phyloP scores from a whole-genome alignment of 2,888 invertebrate genomes.

The Xestobium rufovillosum region DNA sequence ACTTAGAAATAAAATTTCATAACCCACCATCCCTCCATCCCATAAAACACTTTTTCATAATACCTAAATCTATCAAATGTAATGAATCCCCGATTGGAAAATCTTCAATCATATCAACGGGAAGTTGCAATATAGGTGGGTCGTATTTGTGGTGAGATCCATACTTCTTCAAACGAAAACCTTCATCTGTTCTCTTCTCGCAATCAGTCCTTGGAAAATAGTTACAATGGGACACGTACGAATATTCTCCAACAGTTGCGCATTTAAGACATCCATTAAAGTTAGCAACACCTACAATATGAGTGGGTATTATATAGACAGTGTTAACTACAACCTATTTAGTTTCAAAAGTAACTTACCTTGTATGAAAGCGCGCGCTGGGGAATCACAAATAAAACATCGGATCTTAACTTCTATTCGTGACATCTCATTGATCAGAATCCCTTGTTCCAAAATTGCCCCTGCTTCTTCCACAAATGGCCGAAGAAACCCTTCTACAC shows the following conservation, averaged over 20 bases:
- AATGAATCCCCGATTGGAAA: slow-evolving; percentile 26
- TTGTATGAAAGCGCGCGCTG: slow-evolving; percentile 22
- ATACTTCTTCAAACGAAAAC: slow-evolving; percentile 20
- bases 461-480: too few species aligned
- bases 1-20: slow-evolving; percentile 14
- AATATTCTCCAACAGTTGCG: slow-evolving; percentile 20
- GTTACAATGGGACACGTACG: slow-evolving; percentile 20
- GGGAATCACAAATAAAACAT: too few species aligned
- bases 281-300: slow-evolving; percentile 22
- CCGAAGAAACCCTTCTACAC: too few species aligned
- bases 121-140: slow-evolving; percentile 17
- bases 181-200: slow-evolving; percentile 19
- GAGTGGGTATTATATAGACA: too few species aligned
- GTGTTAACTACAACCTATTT: too few species aligned
- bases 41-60: slow-evolving; percentile 15
- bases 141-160: slow-evolving; percentile 21
- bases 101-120: slow-evolving; percentile 25
- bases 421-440: too few species aligned
- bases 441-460: too few species aligned
- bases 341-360: slow-evolving; percentile 12
- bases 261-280: slow-evolving; percentile 21
- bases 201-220: slow-evolving; percentile 19
- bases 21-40: slow-evolving; percentile 17
- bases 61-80: slow-evolving; percentile 23
- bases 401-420: too few species aligned